A percentile compares a stretch with the other conserved stretches of the same genome.
Conservation (phyloP, 2,797 vertebrate genomes). For the Mergus octosetaceus region DNA sequence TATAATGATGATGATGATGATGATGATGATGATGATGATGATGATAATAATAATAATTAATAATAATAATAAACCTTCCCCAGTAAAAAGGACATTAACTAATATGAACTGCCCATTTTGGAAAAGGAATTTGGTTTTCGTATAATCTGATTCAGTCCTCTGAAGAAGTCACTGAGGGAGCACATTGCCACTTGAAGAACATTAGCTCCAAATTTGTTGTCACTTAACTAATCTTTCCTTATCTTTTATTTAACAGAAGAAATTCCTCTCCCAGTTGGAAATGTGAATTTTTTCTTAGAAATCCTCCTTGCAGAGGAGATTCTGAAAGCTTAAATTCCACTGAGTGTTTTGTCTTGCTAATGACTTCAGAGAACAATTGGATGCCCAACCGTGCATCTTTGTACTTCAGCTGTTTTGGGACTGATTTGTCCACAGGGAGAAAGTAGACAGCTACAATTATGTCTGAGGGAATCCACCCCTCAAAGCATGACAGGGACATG, state of each 20-base stretch:
- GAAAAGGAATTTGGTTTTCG: background rate
- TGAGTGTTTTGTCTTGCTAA: slow-evolving; percentile 85
- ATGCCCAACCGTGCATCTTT: slow-evolving; percentile 79
- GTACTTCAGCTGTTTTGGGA: slow-evolving; percentile 72
- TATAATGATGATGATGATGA: no score
- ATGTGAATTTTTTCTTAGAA: slow-evolving; percentile 82
- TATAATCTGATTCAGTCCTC: background rate
- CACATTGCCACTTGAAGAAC: background rate
- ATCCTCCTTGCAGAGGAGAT: slow-evolving; percentile 73
- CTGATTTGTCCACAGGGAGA: slow-evolving; percentile 85
- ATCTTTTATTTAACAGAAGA: slow-evolving; percentile 70
- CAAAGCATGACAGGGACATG: slow-evolving; percentile 79
- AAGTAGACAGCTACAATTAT: slow-evolving; percentile 81
- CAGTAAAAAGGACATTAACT: background rate
- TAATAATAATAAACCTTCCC: background rate
- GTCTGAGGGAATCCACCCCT: slow-evolving; percentile 72
- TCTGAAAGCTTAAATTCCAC: slow-evolving; percentile 75
- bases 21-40: no score
- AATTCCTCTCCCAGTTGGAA: slow-evolving; percentile 88
- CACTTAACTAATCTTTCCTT: slow-evolving; percentile 64
- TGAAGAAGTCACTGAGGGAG: slow-evolving; percentile 7
- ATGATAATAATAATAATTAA: no score
- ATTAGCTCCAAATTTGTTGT: slow-evolving; percentile 57
- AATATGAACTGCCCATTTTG: background rate
- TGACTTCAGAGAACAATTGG: slow-evolving; percentile 85